Evolutionary conservation across 2,113 vertebrate genomes (phyloP), one percentile per base, ranked within the genome.

Genomic region (Istiophorus platypterus): DNA sequence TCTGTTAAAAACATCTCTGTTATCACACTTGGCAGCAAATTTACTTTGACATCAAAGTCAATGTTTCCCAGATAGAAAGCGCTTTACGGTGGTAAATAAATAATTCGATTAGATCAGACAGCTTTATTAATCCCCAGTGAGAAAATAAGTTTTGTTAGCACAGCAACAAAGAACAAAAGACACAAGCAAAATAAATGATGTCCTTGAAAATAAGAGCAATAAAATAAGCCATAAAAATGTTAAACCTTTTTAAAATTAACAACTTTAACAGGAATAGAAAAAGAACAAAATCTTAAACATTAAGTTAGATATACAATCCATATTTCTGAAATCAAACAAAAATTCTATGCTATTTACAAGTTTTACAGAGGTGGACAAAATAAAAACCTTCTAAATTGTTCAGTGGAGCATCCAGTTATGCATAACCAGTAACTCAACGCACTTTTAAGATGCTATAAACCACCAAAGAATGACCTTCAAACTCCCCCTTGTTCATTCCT

Each of bases 1-100:
- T 24, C 45, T 51, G 22, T 76, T 70, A 9, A 39, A 57, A 68
- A n/a, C 17, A 31, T 59, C 49, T 59, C 49, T 10, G 9, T 41
- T 45, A 18, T 27, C 17, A 22, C 37, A 71, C 47, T 51, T 49
- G 18, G 13, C 39, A 6, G 52, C 3, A 56, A 24, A 77, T 54
- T 47, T 49, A 39, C 26, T 41, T 59, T 39, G 79, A 75, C 59
- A 78, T 49, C 34, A 49, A 70, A 66, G 52, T 17, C 42, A 59
- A 57, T 47, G 20, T 39, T 42, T 47, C 47, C 6, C 20, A 41
- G 15, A 29, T 11, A 24, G 54, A 10, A 41, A n/a, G 8, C 2
- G 1, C 17, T 39, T 58, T 18, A 7, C 42, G 2, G 11, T 15
- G 10, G 2, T 49, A 49, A 47, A 58, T 39, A 41, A 65, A 34